A percentile compares a stretch with the other conserved stretches of the same genome.
Evolutionary conservation across 2,113 vertebrate species (phyloP).

Genomic region (Oncorhynchus kisutch): DNA sequence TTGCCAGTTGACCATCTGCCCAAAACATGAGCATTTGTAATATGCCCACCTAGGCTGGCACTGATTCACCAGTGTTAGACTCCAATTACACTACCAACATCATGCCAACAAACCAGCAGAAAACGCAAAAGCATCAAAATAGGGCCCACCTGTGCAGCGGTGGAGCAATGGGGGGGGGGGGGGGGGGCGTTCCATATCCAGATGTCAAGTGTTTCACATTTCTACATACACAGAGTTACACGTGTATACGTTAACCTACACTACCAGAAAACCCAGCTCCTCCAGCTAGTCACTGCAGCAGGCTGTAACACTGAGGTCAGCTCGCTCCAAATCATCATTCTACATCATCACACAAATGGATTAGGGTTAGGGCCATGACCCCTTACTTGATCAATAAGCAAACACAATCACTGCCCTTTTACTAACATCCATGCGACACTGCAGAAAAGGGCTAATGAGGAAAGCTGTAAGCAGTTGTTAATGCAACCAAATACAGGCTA

Average conservation of each 20-base stretch:
- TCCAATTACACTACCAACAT: slow-evolving; percentile 74
- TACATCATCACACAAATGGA: slow-evolving; percentile 61
- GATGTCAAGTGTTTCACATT: not conserved
- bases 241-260: not conserved
- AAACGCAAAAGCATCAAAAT: slow-evolving; percentile 52
- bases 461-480: not conserved
- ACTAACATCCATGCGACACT: slow-evolving; percentile 10
- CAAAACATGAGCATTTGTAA: slow-evolving; percentile 74
- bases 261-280: slow-evolving; percentile 16
- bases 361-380: slow-evolving; percentile 50
- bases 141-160: slow-evolving; percentile 59
- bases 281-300: slow-evolving; percentile 17
- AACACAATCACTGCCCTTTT: slow-evolving; percentile 41
- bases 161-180: slow-evolving; percentile 30
- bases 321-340: slow-evolving; percentile 52
- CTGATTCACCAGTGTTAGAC: slow-evolving; percentile 65
- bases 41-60: slow-evolving; percentile 71
- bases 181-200: not conserved
- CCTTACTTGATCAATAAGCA: slow-evolving; percentile 57
- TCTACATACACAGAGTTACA: not conserved
- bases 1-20: slow-evolving; percentile 71
- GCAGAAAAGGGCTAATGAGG: not conserved
- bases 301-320: slow-evolving; percentile 39
- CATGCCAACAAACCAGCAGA: slow-evolving; percentile 65
- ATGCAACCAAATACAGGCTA: slow-evolving; percentile 5